Evolutionary conservation across 2,888 invertebrate genomes (phyloP), one percentile per base, ranked within the genome.

Genomic region (Volucella bombylans): DNA sequence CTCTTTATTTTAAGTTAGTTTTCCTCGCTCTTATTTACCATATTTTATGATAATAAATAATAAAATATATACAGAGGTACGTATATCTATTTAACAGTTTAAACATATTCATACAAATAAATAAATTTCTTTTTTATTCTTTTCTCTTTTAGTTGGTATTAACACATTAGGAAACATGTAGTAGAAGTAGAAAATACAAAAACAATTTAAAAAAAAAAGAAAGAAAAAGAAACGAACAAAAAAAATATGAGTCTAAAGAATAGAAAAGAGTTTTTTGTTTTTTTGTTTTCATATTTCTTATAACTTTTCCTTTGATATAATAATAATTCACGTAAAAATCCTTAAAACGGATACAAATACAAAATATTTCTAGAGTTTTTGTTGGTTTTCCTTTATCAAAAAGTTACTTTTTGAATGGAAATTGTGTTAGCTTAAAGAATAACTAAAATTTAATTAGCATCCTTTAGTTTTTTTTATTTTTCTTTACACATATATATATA

Each of bases 341-440:
- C 86, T 72, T 86, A 86, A 86, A 86, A 86, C 86, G 86, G 86
- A 86, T 86, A 80, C 62, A 79, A 73, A 71, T 61, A 83, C 31
- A 67, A 54, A 61, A 65, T 12, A 38, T 79, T 71, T 65, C 38
- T 45, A 79, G 15, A 61, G 45, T 55, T 15, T 65, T 43, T 55
- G 9, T 57, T 57, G 12, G 54, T 18, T 65, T 65, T 45, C 23
- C 54, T 55, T 23, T 64, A 31, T 55, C 61, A 73, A 73, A 73
- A 80, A 73, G 18, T 45, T 80, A 38, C 38, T 43, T 59, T 67
- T 68, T 76, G 43, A 78, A 65, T 54, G 41, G 41, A 55, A 64
- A 50, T 54, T 49, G 15, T 61, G 47, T 47, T 62, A 38, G 69
- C 43, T 64, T 55, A 50, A 69, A 50, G 31, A 14, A 62, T 45